Percentiles rank a stretch among this genome's conserved stretches.
These are phyloP conservation scores for Chymomyza amoena DNA, from an alignment of 2,888 invertebrate species.

Conservation along the genomic window DNA sequence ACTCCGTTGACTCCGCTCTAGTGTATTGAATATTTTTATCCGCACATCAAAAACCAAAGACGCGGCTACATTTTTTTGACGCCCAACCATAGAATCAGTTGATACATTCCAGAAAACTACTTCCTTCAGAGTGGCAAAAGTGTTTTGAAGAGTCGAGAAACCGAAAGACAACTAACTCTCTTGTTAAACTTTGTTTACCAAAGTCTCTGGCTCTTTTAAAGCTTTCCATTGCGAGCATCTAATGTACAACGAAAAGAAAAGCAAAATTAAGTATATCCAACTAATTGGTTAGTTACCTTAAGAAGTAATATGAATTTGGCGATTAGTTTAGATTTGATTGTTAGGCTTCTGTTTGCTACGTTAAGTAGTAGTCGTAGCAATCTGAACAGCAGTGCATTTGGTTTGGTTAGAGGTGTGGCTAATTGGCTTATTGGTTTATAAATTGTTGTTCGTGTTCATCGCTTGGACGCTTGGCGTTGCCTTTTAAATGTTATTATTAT, in stretches of 20 bases:
- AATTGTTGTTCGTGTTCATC: not conserved
- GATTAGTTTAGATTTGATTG: constrained; percentile 60
- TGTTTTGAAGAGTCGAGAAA: too few relatives aligned
- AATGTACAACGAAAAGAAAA: not conserved
- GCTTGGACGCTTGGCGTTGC: not conserved
- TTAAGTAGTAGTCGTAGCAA: constrained; percentile 34
- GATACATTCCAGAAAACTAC: too few relatives aligned
- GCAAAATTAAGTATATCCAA: not conserved
- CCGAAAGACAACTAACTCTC: too few relatives aligned
- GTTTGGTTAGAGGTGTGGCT: not conserved
- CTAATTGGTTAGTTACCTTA: constrained; percentile 69
- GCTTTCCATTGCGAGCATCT: not conserved
- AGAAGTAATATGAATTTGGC: constrained; percentile 65
- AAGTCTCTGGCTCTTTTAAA: too few relatives aligned
- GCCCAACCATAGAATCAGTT: too few relatives aligned
- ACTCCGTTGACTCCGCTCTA: too few relatives aligned
- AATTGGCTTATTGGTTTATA: constrained; percentile 1
- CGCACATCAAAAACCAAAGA: too few relatives aligned
- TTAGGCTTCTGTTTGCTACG: constrained; percentile 51
- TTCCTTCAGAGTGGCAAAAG: too few relatives aligned
- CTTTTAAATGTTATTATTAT: not conserved
- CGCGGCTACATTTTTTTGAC: too few relatives aligned
- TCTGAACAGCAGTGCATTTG: constrained; percentile 36
- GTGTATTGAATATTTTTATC: too few relatives aligned
- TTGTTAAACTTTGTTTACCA: too few relatives aligned